Evolutionary conservation across 2,797 vertebrate species (phyloP), one percentile per base, ranked within the genome.

Genomic region (Salarias fasciatus): DNA sequence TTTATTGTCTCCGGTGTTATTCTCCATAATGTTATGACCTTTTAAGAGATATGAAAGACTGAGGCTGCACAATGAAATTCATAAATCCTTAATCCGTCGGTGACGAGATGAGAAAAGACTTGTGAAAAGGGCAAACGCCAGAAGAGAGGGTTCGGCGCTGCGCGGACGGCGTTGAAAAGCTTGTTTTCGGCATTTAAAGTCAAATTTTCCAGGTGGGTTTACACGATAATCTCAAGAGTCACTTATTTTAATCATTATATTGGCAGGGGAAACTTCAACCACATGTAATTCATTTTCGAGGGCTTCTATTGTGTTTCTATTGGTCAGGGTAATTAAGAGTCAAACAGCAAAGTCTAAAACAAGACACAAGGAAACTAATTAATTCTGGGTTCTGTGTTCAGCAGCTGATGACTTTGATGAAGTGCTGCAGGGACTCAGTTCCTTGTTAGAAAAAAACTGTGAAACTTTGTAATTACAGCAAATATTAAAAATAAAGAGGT

Each of bases 81-180:
- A 74, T 75, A 83, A 78, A 79, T 69, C 84, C 69, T 64, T 79
- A 80, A 84, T 84, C 72, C 77, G 52, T 44, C 57, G 24, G 53
- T 14, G 54, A 64, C 3, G 48, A 50, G 67, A 79, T 82, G 53
- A 70, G 66, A 69, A 64, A 55, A 57, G 57, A 69, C 49, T 80
- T 29, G 12, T 36, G 69, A 75, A 71, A 84, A 81, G 65, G 77
- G 53, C 68, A 76, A 64, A 82, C 28, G 42, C 15, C 43, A 60
- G 52, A 5, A 60, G 54, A 5, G 24, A 62, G 58, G 46, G 44
- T 63, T 68, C 35, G 1, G 40, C 4, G 1, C 55, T 54, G 30
- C 65, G 38, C 41, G 53, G 58, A 57, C 14, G 3, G 43, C 31
- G 73, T 48, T 58, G 28, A 67, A 74, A 68, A 69, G 13, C 53